These are phyloP conservation scores for Piprites chloris DNA, from an alignment of 2,113 vertebrate species.

Conservation along the genomic window DNA sequence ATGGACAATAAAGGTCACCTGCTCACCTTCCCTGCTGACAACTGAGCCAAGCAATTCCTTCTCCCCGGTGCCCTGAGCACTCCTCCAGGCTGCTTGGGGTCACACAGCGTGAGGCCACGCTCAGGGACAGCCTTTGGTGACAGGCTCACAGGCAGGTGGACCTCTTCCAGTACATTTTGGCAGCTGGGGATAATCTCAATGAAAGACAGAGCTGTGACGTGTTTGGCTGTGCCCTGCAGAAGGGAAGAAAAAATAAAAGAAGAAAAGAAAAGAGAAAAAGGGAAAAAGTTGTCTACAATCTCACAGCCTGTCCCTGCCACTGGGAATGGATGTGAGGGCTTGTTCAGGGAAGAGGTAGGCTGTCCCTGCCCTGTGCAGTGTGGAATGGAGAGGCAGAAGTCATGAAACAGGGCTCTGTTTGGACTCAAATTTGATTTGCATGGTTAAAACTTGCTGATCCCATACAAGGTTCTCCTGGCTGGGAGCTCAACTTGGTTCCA, in stretches of 20 bases:
- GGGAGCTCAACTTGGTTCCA: slow-evolving; percentile 17
- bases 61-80: neutral
- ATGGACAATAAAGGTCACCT: neutral
- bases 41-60: neutral
- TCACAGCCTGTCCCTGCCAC: neutral
- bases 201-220: neutral
- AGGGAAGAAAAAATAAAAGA: neutral
- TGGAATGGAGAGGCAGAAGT: neutral
- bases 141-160: neutral
- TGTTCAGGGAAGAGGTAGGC: neutral
- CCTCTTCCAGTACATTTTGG: neutral
- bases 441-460: slow-evolving; percentile 45
- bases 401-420: slow-evolving; percentile 32
- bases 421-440: slow-evolving; percentile 3
- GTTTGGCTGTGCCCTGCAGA: neutral
- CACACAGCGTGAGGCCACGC: neutral
- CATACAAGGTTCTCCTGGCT: slow-evolving; percentile 44
- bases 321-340: neutral
- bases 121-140: neutral
- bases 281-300: neutral
- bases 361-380: neutral
- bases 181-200: neutral
- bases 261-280: too few species aligned
- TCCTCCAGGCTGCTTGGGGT: neutral
- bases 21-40: neutral